phyloP scores from a whole-genome alignment of 2,888 invertebrate genomes.

The Phalera bucephala region DNA sequence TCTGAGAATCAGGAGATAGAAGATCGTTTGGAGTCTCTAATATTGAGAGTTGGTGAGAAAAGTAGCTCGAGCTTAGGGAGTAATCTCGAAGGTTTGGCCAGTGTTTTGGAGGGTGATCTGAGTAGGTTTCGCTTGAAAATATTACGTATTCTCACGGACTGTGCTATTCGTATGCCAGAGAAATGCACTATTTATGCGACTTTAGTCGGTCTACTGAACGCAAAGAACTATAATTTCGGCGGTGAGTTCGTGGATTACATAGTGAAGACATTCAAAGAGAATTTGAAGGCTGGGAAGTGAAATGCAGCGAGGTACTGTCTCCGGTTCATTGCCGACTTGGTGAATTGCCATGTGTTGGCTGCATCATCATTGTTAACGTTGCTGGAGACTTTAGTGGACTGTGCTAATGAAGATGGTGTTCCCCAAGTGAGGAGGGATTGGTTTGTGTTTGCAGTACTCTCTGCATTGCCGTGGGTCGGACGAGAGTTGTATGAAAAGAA shows the following conservation, averaged over 20 bases:
- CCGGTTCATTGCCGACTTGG: slow-evolving; percentile 97
- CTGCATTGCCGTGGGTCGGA: slow-evolving; percentile 98
- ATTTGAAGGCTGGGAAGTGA: slow-evolving; percentile 95
- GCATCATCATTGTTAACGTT: slow-evolving; percentile 95
- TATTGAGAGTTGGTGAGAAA: slow-evolving; percentile 97
- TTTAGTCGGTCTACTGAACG: slow-evolving; percentile 97
- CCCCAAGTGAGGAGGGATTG: slow-evolving; percentile 94
- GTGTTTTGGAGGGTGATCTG: slow-evolving; percentile 96
- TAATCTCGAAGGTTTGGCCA: slow-evolving; percentile 97
- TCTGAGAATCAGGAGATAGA: slow-evolving; percentile 98
- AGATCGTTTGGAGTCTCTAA: slow-evolving; percentile 96
- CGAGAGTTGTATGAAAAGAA: slow-evolving; percentile 98
- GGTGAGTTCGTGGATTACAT: slow-evolving; percentile 99
- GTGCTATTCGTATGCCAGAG: slow-evolving; percentile 97
- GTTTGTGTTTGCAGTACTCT: slow-evolving; percentile 94
- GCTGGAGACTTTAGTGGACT: slow-evolving; percentile 96
- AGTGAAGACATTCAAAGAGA: slow-evolving; percentile 96
- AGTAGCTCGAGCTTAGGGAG: slow-evolving; percentile 97
- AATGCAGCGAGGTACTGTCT: slow-evolving; percentile 93
- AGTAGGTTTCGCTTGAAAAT: slow-evolving; percentile 96
- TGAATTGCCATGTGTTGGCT: slow-evolving; percentile 98
- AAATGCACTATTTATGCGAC: slow-evolving; percentile 99
- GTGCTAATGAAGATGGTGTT: slow-evolving; percentile 96
- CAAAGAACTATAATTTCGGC: slow-evolving; percentile 98
- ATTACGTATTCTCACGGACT: slow-evolving; percentile 95